These are phyloP conservation scores for Auanema freiburgensis DNA, from an alignment of 2,888 invertebrate species.

Conservation along the genomic window DNA sequence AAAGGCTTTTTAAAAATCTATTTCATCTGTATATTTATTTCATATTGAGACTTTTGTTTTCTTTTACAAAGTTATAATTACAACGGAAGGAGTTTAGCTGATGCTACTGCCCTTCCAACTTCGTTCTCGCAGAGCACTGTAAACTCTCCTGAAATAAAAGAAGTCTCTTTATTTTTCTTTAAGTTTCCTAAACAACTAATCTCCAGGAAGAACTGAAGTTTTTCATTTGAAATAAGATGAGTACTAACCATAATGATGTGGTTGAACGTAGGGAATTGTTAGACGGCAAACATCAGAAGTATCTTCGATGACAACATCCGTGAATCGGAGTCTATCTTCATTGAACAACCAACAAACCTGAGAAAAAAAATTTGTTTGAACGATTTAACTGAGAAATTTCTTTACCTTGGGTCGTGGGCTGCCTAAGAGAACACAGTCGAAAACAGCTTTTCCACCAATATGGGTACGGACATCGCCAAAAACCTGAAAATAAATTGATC, in stretches of 20 bases:
- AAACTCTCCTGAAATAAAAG: constrained; percentile 29
- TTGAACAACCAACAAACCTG: constrained; percentile 64
- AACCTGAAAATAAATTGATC: constrained; percentile 38
- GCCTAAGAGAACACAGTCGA: constrained; percentile 62
- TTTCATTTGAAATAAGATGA: not conserved
- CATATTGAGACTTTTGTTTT: not conserved
- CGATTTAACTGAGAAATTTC: not conserved
- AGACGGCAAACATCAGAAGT: constrained; percentile 62
- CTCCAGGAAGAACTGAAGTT: not conserved
- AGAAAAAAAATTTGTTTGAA: constrained; percentile 9
- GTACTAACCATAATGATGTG: constrained; percentile 55
- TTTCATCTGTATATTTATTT: not conserved
- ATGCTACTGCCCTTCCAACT: constrained; percentile 45
- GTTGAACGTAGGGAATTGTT: constrained; percentile 60
- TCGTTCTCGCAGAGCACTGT: constrained; percentile 54
- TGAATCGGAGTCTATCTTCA: constrained; percentile 59
- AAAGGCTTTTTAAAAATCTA: not conserved
- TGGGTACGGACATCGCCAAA: constrained; percentile 58
- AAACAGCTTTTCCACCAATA: constrained; percentile 59
- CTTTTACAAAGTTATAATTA: constrained; percentile 30
- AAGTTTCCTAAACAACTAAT: not conserved
- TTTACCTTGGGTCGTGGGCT: constrained; percentile 59
- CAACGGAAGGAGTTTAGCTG: constrained; percentile 42
- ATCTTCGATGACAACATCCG: constrained; percentile 55
- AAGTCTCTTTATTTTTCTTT: not conserved